Base-by-base conservation (phyloP, 2,113 vertebrate genomes). In the Mesitornis unicolor region DNA sequence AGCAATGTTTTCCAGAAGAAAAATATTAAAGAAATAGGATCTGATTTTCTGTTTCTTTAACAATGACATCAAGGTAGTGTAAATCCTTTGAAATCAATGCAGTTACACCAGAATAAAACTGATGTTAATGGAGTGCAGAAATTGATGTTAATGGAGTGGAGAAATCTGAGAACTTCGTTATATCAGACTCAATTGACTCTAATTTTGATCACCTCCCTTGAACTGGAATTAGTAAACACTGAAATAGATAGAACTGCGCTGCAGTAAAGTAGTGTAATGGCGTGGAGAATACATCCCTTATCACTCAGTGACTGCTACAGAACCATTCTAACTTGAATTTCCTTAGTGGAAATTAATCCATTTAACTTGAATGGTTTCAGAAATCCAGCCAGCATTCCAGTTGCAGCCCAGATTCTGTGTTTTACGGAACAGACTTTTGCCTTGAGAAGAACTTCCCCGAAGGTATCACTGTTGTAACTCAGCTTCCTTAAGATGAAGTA, bases 91-190 rank as follows among this genome's bases (percentile, higher is more conserved):
- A 92, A 95, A 94, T 88, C 85, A 88, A 63, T 81, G 75, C 71
- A 68, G 87, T 96, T 93, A 43, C 79, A 93, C 73, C 88, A 78
- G 88, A 86, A 86, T 93, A 86, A 93, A 89, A 78, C 71, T 89
- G 71, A 48, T 96, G 88, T 86, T 97, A 96, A 96, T 97, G 93
- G 90, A 94, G 92, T 96, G 95, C 90, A 96, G 96, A 94, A 96
- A 95, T 93, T 81, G 88, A 93, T 95, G 92, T 95, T 96, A 95
- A 95, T 93, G 93, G 93, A 96, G 90, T 96, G 90, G 56, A 96
- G 90, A 94, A 96, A 89, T 89, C 76, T 75, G 88, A 84, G 90
- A 93, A 84, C 47, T 95, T 95, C 91, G 95, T 91, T 89, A 63
- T 86, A 84, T 88, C 78, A 81, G 83, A 88, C 60, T 92, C 86